phyloP scores from a whole-genome alignment of 2,797 vertebrate species.

The Chanos chanos region DNA sequence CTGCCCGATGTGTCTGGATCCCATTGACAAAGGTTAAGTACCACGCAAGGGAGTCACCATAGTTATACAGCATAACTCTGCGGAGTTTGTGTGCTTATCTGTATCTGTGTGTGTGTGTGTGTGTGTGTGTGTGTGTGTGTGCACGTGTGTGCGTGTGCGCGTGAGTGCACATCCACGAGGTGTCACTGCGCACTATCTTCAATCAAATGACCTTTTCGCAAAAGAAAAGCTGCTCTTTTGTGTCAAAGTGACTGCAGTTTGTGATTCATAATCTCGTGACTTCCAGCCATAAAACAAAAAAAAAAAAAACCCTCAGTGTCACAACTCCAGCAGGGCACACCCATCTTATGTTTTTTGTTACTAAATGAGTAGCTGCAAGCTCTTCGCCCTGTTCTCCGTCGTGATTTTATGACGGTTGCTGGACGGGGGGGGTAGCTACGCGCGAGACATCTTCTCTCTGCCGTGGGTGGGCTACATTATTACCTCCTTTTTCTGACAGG shows the following conservation, averaged over 20 bases:
- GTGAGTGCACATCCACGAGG: background rate
- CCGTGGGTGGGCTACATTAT: conserved; percentile 18
- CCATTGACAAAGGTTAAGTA: too few relatives aligned
- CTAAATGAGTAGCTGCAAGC: conserved; percentile 5
- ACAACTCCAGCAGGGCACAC: background rate
- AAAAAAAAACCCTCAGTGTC: background rate
- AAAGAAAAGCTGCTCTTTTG: too few relatives aligned
- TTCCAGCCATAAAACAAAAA: background rate
- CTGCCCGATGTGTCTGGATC: too few relatives aligned
- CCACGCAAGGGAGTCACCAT: too few relatives aligned
- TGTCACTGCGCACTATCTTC: background rate
- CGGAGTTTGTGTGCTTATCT: too few relatives aligned
- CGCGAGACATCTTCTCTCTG: conserved; percentile 1
- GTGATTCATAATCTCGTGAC: background rate
- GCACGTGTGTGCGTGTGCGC: background rate
- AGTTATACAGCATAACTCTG: too few relatives aligned
- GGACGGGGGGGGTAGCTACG: too few relatives aligned
- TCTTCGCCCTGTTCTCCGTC: background rate
- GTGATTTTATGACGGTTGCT: too few relatives aligned
- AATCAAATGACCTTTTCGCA: background rate
- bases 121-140: background rate
- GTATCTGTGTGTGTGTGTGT: too few relatives aligned
- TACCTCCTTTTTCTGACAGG: conserved; percentile 20
- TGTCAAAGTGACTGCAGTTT: background rate
- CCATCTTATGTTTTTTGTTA: background rate